Base-by-base conservation (phyloP, 64 coral and sea anemone species). In the Catalaphyllia jardinei region DNA sequence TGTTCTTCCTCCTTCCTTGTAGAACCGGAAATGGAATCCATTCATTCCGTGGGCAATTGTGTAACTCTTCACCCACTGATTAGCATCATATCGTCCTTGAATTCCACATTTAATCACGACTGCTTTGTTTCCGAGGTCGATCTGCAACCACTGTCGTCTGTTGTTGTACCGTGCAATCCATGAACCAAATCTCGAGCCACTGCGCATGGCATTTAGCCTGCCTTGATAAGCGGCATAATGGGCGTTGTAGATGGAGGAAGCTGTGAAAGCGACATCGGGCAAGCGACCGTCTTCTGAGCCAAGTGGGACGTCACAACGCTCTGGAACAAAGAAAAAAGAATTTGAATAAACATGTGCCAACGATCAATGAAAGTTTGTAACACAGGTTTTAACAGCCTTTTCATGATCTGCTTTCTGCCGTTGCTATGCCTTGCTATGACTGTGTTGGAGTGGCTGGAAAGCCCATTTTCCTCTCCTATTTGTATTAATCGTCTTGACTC, bases 161-260 rank as follows among this genome's bases (percentile, higher is more conserved):
- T 97, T 93, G 28, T 79, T 71, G 8, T 61, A 89, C 8, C 87
- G 79, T 20, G 95, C 91, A 52, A 97, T 93, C 95, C 95, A 97
- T 22, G 82, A 83, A 46, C 90, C 92, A 54, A 60, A 80, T 18
- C 57, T 85, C 49, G 86, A 54, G 14, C 86, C 73, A 63, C 95
- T 79, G 83, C 87, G 72, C 18, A 73, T 73, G 52, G 72, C 10
- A 79, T 93, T 91, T 0, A 97, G 92, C 16, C 95, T 84, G 51
- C 88, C 95, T 74, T 90, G 89, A 2, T 93, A 81, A 22, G 90
- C 67, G 9, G 90, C 73, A 60, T 92, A 92, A 29, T 72, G 69
- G 4, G 73, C 30, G 52, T 65, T 78, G 28, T 65, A 81, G 67
- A 64, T 87, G 2, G 90, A 92, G 11, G 90, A 87, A 12, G 90